phyloP scores from a whole-genome alignment of 2,797 vertebrate species.

The Acipenser transmontanus region DNA sequence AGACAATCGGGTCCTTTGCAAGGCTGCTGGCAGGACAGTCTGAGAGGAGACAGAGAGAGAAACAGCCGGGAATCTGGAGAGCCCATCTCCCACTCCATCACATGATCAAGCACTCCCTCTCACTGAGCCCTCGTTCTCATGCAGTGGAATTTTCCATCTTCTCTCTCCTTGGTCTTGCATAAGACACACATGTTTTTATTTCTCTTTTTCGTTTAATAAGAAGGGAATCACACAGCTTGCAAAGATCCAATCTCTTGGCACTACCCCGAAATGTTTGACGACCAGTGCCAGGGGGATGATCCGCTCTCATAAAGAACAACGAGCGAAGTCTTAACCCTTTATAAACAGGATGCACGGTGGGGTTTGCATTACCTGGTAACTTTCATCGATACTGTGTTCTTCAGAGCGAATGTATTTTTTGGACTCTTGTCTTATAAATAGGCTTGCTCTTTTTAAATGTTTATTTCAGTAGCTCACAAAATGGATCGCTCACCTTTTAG shows the following conservation, averaged over 20 bases:
- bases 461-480: no score
- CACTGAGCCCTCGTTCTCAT: slow-evolving; percentile 16
- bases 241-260: slow-evolving; percentile 42
- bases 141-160: slow-evolving; percentile 65
- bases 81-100: slow-evolving; percentile 52
- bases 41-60: slow-evolving; percentile 39
- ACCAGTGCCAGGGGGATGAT: slow-evolving; percentile 6
- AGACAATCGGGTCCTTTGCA: slow-evolving; percentile 60
- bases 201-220: slow-evolving; percentile 29
- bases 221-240: slow-evolving; percentile 27
- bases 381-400: no score
- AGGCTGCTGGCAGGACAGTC: slow-evolving; percentile 51
- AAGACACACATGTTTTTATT: slow-evolving; percentile 27
- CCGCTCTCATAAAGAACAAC: no score
- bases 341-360: no score
- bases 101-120: slow-evolving; percentile 32
- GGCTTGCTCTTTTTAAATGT: no score
- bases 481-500: no score
- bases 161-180: slow-evolving; percentile 26
- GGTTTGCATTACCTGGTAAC: no score
- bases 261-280: slow-evolving; percentile 47
- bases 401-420: no score
- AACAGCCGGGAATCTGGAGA: slow-evolving; percentile 52
- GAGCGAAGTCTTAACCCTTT: slow-evolving; percentile 9
- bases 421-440: no score